These are phyloP conservation scores for Sebastes trivittatus DNA, from an alignment of 2,797 vertebrate genomes.

Conservation along the genomic window DNA sequence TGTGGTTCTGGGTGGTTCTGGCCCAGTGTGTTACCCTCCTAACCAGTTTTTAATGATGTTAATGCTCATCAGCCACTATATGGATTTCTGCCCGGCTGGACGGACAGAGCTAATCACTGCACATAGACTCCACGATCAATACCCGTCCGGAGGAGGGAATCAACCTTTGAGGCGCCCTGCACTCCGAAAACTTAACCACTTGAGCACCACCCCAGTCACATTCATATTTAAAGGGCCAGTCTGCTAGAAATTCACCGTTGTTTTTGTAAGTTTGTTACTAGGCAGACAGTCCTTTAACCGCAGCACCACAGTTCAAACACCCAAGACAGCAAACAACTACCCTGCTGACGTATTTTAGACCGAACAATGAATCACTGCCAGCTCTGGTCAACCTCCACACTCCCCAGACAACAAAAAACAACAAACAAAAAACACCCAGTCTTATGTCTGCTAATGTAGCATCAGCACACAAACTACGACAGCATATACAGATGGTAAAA, in stretches of 20 bases:
- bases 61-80: constrained; percentile 67
- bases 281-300: neutral
- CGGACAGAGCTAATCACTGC: constrained; percentile 67
- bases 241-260: neutral
- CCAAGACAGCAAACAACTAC: neutral
- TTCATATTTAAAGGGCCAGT: constrained; percentile 21
- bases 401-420: neutral
- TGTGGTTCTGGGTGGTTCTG: constrained; percentile 44
- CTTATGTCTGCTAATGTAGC: neutral
- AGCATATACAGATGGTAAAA: neutral
- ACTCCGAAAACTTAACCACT: constrained; percentile 44
- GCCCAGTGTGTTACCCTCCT: constrained; percentile 50
- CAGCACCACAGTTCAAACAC: neutral
- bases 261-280: neutral
- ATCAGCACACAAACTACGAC: neutral
- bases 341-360: neutral
- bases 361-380: neutral
- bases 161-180: constrained; percentile 47
- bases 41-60: constrained; percentile 68
- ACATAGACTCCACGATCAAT: constrained; percentile 61
- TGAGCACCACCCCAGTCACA: neutral
- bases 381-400: neutral
- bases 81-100: constrained; percentile 66
- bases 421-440: neutral
- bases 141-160: constrained; percentile 51